A percentile compares a stretch with the other conserved stretches of the same genome.
These are phyloP conservation scores for Artibeus lituratus DNA, from an alignment of 2,797 vertebrate genomes.

Conservation along the genomic window DNA sequence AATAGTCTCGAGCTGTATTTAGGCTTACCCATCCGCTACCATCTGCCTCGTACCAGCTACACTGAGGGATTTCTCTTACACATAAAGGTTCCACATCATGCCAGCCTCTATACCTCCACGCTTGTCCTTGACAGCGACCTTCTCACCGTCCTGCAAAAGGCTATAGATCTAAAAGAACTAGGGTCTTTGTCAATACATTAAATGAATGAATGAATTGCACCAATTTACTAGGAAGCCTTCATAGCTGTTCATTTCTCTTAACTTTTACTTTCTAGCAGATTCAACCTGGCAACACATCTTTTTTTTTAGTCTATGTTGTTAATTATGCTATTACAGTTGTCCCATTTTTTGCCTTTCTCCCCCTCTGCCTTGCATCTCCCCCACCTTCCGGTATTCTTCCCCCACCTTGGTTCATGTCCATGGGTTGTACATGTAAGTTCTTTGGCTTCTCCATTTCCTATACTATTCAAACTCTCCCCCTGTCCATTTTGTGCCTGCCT, in stretches of 20 bases:
- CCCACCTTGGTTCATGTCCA: too few relatives aligned
- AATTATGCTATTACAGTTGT: too few relatives aligned
- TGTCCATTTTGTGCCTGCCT: too few relatives aligned
- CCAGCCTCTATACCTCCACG: not conserved
- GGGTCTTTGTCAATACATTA: not conserved
- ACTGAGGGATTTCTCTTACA: not conserved
- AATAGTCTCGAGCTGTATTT: too few relatives aligned
- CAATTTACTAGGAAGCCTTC: not conserved
- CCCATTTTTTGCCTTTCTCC: too few relatives aligned
- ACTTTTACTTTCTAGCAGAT: not conserved
- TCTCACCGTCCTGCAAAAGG: not conserved
- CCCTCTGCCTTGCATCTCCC: too few relatives aligned
- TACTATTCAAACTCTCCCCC: too few relatives aligned
- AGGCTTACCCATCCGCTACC: not conserved
- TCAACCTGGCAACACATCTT: not conserved
- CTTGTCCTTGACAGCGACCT: not conserved
- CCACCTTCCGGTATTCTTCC: too few relatives aligned
- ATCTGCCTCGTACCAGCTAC: not conserved
- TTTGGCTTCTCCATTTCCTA: too few relatives aligned
- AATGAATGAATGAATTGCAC: not conserved
- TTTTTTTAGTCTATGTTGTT: too few relatives aligned
- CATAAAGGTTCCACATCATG: too few relatives aligned
- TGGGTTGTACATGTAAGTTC: too few relatives aligned
- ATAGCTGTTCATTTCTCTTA: not conserved
- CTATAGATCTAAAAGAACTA: not conserved